Evolutionary conservation across 2,797 vertebrate genomes (phyloP), one percentile per base, ranked within the genome.

Genomic region (Sebastes reedi): DNA sequence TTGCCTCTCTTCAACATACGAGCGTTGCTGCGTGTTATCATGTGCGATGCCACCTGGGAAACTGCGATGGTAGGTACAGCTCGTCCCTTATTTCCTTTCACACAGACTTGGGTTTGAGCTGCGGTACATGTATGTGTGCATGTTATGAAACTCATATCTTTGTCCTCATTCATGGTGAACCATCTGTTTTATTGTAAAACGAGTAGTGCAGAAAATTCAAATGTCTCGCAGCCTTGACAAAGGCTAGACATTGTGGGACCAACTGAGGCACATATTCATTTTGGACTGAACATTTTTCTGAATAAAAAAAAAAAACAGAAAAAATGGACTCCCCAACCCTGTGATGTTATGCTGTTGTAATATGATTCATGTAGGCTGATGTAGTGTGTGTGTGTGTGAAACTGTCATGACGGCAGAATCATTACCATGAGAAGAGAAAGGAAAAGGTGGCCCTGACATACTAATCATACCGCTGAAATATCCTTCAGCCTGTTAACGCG

Each of bases 181-280:
- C 62, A 73, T 82, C 66, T 50, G 86, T 76, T 86, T 82, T 72
- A 83, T 76, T 82, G 69, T 79, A 73, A 80, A 79, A 84, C 4
- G 5, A 83, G 25, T 66, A 81, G 66, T 42, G 75, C 82, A 88
- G 75, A 79, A 62, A 79, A 80, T 62, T 54, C 50, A 80, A 68
- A 77, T 18, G 68, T 80, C 73, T 77, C 56, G 61, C 82, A 70
- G 69, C 83, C 65, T 76, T 56, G 55, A 79, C 39, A 69, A 81
- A 88, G 39, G 55, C 60, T 20, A 25, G 72, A 85, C 58, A 42
- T 64, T 61, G 65, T 77, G 86, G 84, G 87, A 87, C 83, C 78
- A 84, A 86, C 60, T 59, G 80, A 84, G 78, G 74, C 60, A 50
- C 70, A 80, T 78, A 34, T 69, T 89, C 62, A 67, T 86, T 89